phyloP scores from a whole-genome alignment of 2,888 invertebrate genomes.

The Drosophila vallismaia region DNA sequence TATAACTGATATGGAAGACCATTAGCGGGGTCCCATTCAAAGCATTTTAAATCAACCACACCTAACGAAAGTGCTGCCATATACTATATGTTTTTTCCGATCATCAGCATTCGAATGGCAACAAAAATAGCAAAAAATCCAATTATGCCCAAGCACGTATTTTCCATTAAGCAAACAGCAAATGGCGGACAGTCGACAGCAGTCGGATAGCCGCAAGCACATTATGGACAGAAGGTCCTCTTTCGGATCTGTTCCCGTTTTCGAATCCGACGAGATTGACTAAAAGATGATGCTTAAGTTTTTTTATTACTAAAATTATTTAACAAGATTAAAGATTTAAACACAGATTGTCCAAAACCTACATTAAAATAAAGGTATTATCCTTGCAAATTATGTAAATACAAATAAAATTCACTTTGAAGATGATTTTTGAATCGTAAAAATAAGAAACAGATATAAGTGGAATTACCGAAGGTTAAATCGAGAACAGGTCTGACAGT shows the following conservation, averaged over 20 bases:
- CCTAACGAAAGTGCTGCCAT: conserved; percentile 29
- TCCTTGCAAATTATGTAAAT: no score
- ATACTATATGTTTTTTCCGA: conserved; percentile 20
- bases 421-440: no score
- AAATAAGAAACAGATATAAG: no score
- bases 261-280: neutral
- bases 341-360: no score
- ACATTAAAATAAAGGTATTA: no score
- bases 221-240: conserved; percentile 41
- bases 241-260: conserved; percentile 9
- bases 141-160: conserved; percentile 72
- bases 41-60: conserved; percentile 55
- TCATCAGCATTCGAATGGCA: conserved; percentile 35
- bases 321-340: neutral
- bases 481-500: conserved; percentile 7
- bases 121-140: conserved; percentile 64
- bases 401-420: no score
- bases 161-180: conserved; percentile 72
- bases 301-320: neutral
- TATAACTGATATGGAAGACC: conserved; percentile 46
- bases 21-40: conserved; percentile 56
- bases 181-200: conserved; percentile 41
- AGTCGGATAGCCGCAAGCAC: conserved; percentile 48
- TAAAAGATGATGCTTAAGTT: neutral
- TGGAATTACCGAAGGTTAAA: neutral